Conservation (phyloP, 2,113 vertebrate genomes). For the Pipa parva region DNA sequence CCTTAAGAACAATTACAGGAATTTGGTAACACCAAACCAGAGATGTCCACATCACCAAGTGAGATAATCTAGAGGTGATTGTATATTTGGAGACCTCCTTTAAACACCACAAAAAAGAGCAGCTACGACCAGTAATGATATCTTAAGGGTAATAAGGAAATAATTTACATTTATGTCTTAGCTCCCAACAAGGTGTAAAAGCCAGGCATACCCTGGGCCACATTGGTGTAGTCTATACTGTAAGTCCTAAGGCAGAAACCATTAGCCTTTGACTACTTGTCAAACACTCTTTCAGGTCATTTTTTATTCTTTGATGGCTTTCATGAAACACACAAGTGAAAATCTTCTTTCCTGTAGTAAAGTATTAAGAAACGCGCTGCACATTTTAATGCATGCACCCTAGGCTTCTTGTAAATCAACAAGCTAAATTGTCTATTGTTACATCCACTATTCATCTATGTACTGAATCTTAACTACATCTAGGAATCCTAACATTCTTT, state of each 20-base stretch:
- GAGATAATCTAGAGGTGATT: too few species aligned
- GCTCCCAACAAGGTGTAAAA: not conserved
- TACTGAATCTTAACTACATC: slow-evolving; percentile 71
- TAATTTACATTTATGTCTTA: not conserved
- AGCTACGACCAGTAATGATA: too few species aligned
- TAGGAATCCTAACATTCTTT: slow-evolving; percentile 62
- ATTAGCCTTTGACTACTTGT: not conserved
- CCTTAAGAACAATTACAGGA: too few species aligned
- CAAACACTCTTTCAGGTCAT: not conserved
- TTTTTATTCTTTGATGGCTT: not conserved
- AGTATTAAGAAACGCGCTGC: slow-evolving; percentile 63
- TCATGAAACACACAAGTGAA: slow-evolving; percentile 12
- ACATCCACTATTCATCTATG: slow-evolving; percentile 73
- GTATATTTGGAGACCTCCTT: too few species aligned
- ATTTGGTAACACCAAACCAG: too few species aligned
- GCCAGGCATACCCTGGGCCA: not conserved
- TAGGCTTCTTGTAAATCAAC: slow-evolving; percentile 70
- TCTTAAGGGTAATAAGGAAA: too few species aligned
- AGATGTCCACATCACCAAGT: too few species aligned
- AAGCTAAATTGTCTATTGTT: slow-evolving; percentile 74
- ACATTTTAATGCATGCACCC: slow-evolving; percentile 75
- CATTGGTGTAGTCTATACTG: not conserved
- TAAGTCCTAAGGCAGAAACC: not conserved
- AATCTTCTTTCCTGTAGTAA: slow-evolving; percentile 14
- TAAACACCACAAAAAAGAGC: too few species aligned